Evolutionary conservation across 37 sponge, comb jelly and placozoan genomes (phyloP), one percentile per base, ranked within the genome.

Genomic region (Theonella swinhoei): DNA sequence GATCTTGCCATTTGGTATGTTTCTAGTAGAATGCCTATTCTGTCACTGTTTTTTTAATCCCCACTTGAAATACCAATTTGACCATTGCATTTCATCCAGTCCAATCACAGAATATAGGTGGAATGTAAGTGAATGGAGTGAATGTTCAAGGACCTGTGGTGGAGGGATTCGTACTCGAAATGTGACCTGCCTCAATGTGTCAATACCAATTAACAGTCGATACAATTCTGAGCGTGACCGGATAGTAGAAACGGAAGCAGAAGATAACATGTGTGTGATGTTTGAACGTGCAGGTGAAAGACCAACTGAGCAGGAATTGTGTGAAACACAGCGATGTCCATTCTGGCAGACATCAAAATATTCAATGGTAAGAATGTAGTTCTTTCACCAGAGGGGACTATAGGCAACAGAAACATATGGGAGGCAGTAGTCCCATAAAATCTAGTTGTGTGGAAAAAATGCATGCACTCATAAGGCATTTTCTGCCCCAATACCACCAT

Each of bases 401-500:
- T n/a, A n/a, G n/a, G n/a, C n/a, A n/a, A n/a, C n/a, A n/a, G n/a
- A n/a, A n/a, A 47, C 14, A 47, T 47, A 47, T 7, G 54, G 14
- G 54, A 7, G 54, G 54, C 54, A 47, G 54, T 47, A n/a, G n/a
- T n/a, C n/a, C n/a, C n/a, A n/a, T n/a, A n/a, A n/a, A n/a, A n/a
- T n/a, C n/a, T n/a, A n/a, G n/a, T n/a, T n/a, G n/a, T n/a, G n/a
- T n/a, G n/a, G n/a, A n/a, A n/a, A n/a, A n/a, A n/a, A n/a, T n/a
- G 7, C 11, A 76, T 60, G 36, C 77, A 28, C 63, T n/a, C n/a
- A n/a, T n/a, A n/a, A n/a, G n/a, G n/a, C n/a, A n/a, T n/a, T n/a
- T n/a, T n/a, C n/a, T n/a, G n/a, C n/a, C n/a, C n/a, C n/a, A 76
- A 47, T 7, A 76, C 22, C 30, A 30, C 54, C 35, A 74, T 62